Evolutionary conservation across 1,140 invertebrate genomes (phyloP).

Genomic region (Luehdorfia chinensis): DNA sequence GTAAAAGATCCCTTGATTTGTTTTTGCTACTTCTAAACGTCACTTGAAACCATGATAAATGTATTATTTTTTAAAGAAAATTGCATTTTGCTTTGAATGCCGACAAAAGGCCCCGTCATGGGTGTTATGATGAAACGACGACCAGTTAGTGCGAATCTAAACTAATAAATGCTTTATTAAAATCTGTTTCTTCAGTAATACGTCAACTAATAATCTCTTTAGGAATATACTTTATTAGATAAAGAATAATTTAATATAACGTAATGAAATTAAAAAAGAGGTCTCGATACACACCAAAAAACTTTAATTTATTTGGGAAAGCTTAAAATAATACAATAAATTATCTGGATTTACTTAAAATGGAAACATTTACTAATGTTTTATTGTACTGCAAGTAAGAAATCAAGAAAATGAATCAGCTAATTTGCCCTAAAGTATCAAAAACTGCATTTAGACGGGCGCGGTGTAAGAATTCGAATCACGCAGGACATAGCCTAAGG

Average conservation of each 20-base stretch:
- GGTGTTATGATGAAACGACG: slow-evolving; percentile 21
- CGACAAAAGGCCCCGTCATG: slow-evolving; percentile 53
- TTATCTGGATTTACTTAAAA: no score
- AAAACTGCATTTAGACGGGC: slow-evolving; percentile 1
- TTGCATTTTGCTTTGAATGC: slow-evolving; percentile 52
- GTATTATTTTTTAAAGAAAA: slow-evolving; percentile 51
- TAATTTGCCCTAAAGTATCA: slow-evolving; percentile 5
- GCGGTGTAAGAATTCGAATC: slow-evolving; percentile 42
- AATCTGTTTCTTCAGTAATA: slow-evolving; percentile 5
- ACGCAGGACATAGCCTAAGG: slow-evolving; percentile 64
- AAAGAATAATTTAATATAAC: no score
- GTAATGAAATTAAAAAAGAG: no score
- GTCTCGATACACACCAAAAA: no score
- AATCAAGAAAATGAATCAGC: neutral
- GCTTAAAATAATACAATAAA: no score
- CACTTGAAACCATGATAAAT: slow-evolving; percentile 71
- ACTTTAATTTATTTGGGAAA: no score
- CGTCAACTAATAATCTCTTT: no score
- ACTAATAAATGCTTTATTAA: slow-evolving; percentile 16
- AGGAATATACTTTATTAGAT: no score
- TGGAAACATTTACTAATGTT: no score
- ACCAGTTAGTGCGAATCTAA: slow-evolving; percentile 9
- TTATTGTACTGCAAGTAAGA: neutral
- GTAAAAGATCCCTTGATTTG: slow-evolving; percentile 62
- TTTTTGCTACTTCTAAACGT: slow-evolving; percentile 73